phyloP scores from a whole-genome alignment of 2,797 vertebrate genomes.

The Morelia viridis region DNA sequence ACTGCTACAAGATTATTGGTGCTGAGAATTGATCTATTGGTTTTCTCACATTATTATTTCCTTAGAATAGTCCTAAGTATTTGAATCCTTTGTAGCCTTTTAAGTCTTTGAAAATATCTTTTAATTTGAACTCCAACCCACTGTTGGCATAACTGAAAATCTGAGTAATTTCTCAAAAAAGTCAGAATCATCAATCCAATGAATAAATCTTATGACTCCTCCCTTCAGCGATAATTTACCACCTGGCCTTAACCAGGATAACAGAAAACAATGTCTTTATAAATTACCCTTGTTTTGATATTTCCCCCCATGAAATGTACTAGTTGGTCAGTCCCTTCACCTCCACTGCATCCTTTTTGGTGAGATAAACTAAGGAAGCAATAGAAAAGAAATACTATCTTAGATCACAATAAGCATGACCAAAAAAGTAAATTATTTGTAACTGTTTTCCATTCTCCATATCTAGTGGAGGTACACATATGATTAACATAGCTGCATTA shows the following conservation, averaged over 20 bases:
- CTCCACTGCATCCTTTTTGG: not conserved
- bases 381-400: not conserved
- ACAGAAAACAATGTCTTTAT: not conserved
- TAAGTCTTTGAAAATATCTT: not conserved
- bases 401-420: not conserved
- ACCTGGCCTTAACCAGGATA: not conserved
- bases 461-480: not conserved
- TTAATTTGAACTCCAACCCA: not conserved
- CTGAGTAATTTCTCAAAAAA: not conserved
- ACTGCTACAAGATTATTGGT: not conserved
- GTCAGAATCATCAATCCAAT: not conserved
- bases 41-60: not conserved
- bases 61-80: not conserved
- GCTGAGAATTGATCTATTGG: not conserved
- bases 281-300: not conserved
- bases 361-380: not conserved
- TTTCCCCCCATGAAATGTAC: not conserved
- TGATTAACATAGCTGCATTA: not conserved
- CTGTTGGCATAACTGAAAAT: not conserved
- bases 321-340: not conserved
- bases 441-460: not conserved
- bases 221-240: not conserved
- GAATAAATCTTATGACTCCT: not conserved
- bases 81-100: not conserved
- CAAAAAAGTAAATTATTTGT: not conserved